phyloP scores from a whole-genome alignment of 2,113 vertebrate genomes.

The Sardina pilchardus region DNA sequence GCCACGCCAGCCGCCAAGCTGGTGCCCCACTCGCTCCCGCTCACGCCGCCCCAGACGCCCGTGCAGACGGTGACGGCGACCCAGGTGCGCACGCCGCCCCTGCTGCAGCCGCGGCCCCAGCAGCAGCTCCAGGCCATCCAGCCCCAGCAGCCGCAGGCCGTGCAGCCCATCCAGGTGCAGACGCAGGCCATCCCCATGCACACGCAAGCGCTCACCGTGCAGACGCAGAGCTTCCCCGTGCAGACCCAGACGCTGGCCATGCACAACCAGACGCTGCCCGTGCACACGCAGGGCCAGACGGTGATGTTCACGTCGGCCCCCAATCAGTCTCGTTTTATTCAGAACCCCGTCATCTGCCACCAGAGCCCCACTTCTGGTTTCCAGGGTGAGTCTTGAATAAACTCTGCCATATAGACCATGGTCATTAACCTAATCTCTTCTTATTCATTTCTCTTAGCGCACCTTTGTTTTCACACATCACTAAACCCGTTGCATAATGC shows the following conservation, averaged over 20 bases:
- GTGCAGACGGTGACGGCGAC: constrained; percentile 56
- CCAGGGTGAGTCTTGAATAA: constrained; percentile 76
- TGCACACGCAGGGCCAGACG: constrained; percentile 78
- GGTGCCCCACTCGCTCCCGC: constrained; percentile 57
- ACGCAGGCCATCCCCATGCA: constrained; percentile 60
- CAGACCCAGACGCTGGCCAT: constrained; percentile 51
- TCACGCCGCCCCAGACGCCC: constrained; percentile 66
- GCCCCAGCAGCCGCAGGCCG: constrained; percentile 62
- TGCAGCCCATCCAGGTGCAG: constrained; percentile 59
- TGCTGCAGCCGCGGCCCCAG: constrained; percentile 85
- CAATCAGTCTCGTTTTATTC: constrained; percentile 87
- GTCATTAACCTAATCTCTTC: not conserved
- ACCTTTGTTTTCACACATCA: not conserved
- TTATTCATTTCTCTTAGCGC: not conserved
- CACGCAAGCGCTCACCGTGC: constrained; percentile 74
- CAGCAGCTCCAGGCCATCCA: constrained; percentile 59
- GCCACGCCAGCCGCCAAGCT: constrained; percentile 67
- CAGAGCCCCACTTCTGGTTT: constrained; percentile 81
- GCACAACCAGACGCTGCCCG: constrained; percentile 71
- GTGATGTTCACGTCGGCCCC: constrained; percentile 88
- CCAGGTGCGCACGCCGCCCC: constrained; percentile 73
- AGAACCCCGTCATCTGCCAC: constrained; percentile 92
- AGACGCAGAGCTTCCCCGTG: constrained; percentile 53
- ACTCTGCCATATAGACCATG: not conserved
- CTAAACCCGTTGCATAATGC: too few relatives aligned